Evolutionary conservation across 92 coral and sea anemone species (phyloP), one percentile per base, ranked within the genome.

Genomic region (Epizoanthus fatuus): DNA sequence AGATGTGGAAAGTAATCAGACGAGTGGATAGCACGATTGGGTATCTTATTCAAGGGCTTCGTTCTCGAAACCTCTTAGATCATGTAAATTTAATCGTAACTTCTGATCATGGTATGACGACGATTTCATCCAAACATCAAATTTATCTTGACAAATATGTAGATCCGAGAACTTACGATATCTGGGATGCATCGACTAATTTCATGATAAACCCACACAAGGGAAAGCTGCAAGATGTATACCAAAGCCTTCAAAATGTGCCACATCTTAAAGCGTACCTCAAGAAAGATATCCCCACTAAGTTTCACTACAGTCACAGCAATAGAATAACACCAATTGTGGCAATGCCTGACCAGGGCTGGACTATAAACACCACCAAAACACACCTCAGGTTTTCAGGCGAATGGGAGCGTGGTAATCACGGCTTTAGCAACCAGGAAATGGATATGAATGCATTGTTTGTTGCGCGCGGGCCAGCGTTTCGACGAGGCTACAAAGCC

Each of bases 31-130:
- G 49, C 16, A 93, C 89, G 3, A 70, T 93, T 14, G 99, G 99
- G 11, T 75, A 87, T 58, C 82, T 96, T 17, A 35, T 96, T 9
- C 81, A 79, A 56, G 88, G 92, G 20, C 76, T 96, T 37, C 53
- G 74, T 12, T 38, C 49, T 7, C 86, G 68, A 7, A 58, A 64
- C 49, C 80, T 90, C 37, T 70, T 95, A 63, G 95, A 95, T 73
- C 80, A 82, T 16, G 84, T 93, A 47, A 96, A 96, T 71, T 81
- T 96, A 3, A 95, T 96, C 56, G 80, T 94, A 51, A 90, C 95
- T 0, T 81, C 96, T 63, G 99, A 96, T 71, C 99, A 96, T 67
- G 99, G 99, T 0, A 96, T 96, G 99, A 57, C 93, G 13, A 91
- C 92, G 55, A 85, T 93, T 17, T 96, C 99, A 3, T 79, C 89